Base-by-base conservation (phyloP, 2,113 vertebrate genomes). In the Chionomys nivalis region DNA sequence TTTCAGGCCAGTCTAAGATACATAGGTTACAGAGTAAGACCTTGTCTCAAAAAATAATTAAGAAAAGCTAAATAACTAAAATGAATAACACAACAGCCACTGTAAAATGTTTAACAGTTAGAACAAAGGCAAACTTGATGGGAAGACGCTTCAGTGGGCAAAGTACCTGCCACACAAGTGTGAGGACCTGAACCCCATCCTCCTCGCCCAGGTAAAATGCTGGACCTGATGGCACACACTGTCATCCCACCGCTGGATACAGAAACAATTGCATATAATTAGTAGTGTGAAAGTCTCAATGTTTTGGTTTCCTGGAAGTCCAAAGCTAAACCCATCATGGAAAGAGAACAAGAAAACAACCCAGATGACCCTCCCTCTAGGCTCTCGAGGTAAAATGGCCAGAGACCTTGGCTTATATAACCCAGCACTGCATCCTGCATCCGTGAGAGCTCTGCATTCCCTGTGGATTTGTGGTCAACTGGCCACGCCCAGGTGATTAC, bases 61-160 rank as follows among this genome's bases (percentile, higher is more conserved):
- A 76, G 19, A 76, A 96, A 90, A 94, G 8, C 11, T 17, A 94
- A 90, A 87, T 8, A 91, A n/a, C 83, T 81, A 91, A 96, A 87
- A 70, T 78, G 42, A 91, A 94, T 44, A 90, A 70, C 24, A 70
- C 58, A 90, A 70, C 36, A 90, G 26, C 39, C 68, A 85, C 36
- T 55, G 13, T 73, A 73, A 91, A 91, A 88, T 78, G 21, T n/a
- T 44, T 92, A 75, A 89, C 28, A 75, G 26, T 39, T 31, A 19
- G 52, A 55, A 91, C 77, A 90, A 91, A 36, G 7, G 31, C 49
- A 87, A 26, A 58, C 55, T 42, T 42, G 28, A 55, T 73, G 26
- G 31, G 17, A 36, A 36, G 44, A 87, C 13, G 1, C 17, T 28
- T 68, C 83, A 47, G 42, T 33, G 28, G 31, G 28, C 33, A 47